Evolutionary conservation across 2,113 vertebrate species (phyloP).

Genomic region (Corvus hawaiiensis): DNA sequence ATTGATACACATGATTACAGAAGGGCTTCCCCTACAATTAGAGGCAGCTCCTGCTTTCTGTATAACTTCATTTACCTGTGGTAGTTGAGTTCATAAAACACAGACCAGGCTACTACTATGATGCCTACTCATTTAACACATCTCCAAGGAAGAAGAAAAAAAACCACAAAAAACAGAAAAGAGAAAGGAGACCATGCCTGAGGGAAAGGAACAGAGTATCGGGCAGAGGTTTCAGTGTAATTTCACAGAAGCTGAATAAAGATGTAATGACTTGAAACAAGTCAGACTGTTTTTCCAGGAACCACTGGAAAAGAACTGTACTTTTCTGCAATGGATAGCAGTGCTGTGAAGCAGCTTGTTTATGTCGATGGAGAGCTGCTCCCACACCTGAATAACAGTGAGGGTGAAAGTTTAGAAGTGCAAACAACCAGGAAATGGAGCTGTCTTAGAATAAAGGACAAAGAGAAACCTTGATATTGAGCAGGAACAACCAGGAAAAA

Average conservation of each 20-base stretch:
- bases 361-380: not conserved
- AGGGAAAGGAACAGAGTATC: not conserved
- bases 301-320: not conserved
- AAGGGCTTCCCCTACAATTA: not conserved
- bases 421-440: not conserved
- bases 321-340: not conserved
- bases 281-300: not conserved
- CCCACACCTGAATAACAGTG: not conserved
- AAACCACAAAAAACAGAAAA: too few species aligned
- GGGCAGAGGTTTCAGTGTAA: not conserved
- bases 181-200: too few species aligned
- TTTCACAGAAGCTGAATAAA: not conserved
- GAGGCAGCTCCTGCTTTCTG: not conserved
- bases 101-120: not conserved
- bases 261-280: not conserved
- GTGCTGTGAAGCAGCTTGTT: not conserved
- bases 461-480: not conserved
- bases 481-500: not conserved
- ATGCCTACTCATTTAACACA: not conserved
- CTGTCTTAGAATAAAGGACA: not conserved
- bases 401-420: not conserved
- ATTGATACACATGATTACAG: fast-evolving
- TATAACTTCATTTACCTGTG: not conserved
- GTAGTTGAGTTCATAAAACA: not conserved
- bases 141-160: not conserved